phyloP scores from a whole-genome alignment of 2,797 vertebrate species.

The Hirundo rustica region DNA sequence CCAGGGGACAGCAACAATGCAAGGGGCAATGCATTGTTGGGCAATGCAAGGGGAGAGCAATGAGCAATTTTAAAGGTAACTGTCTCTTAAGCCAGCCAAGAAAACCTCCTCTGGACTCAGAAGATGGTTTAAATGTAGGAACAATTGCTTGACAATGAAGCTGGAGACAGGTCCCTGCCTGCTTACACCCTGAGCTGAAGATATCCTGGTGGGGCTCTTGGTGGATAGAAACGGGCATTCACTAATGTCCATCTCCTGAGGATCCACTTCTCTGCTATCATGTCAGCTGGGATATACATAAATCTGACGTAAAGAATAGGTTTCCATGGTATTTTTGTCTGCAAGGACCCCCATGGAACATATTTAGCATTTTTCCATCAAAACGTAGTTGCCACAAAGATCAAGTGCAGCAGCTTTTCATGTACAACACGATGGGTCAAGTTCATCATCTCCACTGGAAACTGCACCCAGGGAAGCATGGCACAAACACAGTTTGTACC shows the following conservation, averaged over 20 bases:
- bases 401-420: background rate
- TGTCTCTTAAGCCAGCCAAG: background rate
- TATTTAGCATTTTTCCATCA: background rate
- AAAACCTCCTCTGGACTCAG: background rate
- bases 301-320: background rate
- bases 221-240: background rate
- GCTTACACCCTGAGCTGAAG: background rate
- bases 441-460: background rate
- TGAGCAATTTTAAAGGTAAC: background rate
- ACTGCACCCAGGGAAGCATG: background rate
- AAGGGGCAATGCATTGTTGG: background rate
- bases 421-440: background rate
- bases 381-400: accelerated
- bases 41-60: background rate
- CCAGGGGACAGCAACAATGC: background rate
- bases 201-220: background rate
- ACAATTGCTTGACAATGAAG: background rate
- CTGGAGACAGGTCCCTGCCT: background rate
- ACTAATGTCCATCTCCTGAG: background rate
- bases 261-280: background rate
- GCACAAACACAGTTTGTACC: background rate
- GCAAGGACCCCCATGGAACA: background rate
- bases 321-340: background rate
- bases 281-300: background rate
- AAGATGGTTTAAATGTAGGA: background rate